Evolutionary conservation across 2,888 invertebrate species (phyloP), one percentile per base, ranked within the genome.

Genomic region (Oligia strigilis): DNA sequence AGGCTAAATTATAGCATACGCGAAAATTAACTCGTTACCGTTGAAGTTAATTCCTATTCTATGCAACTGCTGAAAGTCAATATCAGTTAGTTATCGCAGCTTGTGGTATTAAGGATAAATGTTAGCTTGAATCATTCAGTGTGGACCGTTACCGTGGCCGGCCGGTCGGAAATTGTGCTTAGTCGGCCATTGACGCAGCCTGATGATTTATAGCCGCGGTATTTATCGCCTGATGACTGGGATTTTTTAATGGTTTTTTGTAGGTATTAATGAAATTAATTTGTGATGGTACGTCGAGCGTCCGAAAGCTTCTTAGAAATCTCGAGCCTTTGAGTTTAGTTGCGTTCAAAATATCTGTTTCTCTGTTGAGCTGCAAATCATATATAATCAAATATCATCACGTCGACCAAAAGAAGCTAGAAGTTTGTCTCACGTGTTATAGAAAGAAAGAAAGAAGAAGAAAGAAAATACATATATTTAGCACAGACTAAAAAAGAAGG

Each of bases 161-260:
- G 17, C 67, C 66, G 62, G 19, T 72, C 78, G 81, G 90, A 88
- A 88, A 88, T 88, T 89, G 86, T 83, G 83, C 78, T 73, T 83
- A 82, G 60, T 79, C 75, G 74, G 23, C 89, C 81, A 80, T 64
- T 77, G 86, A 74, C 55, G 75, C 19, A 13, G 62, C 23, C 4
- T 66, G 66, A 83, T 89, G 82, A 87, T 82, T 84, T 78, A 84
- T 74, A 49, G 60, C 62, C 0, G 2, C n/a, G 3, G 29, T 9
- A 84, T 78, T 83, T 86, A 80, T 80, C 19, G 43, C 65, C 29
- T 36, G 64, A 71, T 74, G 64, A 66, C 60, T 69, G 19, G 58
- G n/a, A 14, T n/a, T 85, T 79, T 85, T 72, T 14, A 67, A 81
- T 40, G 4, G 9, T 17, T 71, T 67, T 55, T 11, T 40, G n/a